Evolutionary conservation across 92 coral and sea anemone genomes (phyloP).

Genomic region (Phenganax stokvisi): DNA sequence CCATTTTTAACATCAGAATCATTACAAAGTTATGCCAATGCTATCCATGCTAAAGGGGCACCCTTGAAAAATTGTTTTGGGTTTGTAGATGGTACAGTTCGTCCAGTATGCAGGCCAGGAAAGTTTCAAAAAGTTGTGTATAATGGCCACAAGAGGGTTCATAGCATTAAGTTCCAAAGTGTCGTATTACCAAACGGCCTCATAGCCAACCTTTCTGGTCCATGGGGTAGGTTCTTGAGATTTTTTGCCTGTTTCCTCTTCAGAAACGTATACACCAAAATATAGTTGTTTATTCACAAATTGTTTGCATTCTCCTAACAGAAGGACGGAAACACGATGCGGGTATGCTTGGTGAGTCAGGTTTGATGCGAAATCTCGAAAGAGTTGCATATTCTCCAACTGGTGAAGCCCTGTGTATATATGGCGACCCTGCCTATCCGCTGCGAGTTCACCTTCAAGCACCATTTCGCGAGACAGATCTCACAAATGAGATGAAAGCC

Average conservation of each 20-base stretch:
- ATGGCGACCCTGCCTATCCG: neutral
- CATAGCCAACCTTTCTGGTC: neutral
- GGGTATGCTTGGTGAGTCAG: neutral
- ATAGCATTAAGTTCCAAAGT: neutral
- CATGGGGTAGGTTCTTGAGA: neutral
- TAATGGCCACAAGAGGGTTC: constrained; percentile 16
- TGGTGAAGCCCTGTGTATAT: neutral
- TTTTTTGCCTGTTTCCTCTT: neutral
- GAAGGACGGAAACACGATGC: neutral
- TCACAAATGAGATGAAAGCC: neutral
- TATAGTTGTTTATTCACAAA: neutral
- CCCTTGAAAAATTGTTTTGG: constrained; percentile 16
- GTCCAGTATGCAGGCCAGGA: constrained; percentile 18
- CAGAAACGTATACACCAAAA: neutral
- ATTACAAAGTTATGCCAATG: neutral
- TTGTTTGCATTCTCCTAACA: neutral
- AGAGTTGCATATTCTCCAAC: neutral
- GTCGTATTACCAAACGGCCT: constrained; percentile 3
- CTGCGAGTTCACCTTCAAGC: neutral
- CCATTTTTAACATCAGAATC: neutral
- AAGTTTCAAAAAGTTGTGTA: neutral
- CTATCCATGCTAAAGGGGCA: constrained; percentile 14
- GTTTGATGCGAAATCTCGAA: neutral
- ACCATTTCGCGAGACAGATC: neutral
- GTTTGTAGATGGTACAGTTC: constrained; percentile 13